phyloP scores from a whole-genome alignment of 2,888 invertebrate species.

The Phengaris alcon region DNA sequence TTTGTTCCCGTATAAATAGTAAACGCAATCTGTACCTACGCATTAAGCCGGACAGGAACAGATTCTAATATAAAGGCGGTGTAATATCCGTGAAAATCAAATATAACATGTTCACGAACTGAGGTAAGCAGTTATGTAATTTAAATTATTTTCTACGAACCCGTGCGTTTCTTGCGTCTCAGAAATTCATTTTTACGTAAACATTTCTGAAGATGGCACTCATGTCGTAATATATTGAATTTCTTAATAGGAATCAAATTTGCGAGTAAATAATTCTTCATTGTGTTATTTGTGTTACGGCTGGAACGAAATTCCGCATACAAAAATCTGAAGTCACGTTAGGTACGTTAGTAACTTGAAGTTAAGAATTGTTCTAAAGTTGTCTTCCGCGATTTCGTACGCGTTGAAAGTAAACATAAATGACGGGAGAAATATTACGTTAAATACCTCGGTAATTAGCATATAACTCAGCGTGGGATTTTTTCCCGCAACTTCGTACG shows the following conservation, averaged over 20 bases:
- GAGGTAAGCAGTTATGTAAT: conserved; percentile 17
- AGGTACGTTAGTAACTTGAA: too few relatives aligned
- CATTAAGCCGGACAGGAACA: conserved; percentile 20
- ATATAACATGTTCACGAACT: conserved; percentile 19
- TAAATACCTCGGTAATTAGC: too few relatives aligned
- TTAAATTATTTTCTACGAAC: conserved; percentile 13
- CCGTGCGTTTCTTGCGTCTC: not conserved
- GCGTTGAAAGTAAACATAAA: too few relatives aligned
- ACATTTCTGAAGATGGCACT: not conserved
- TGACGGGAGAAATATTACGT: too few relatives aligned
- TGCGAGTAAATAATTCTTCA: not conserved
- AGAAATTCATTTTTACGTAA: not conserved
- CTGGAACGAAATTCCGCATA: not conserved
- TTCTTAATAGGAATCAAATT: conserved; percentile 9
- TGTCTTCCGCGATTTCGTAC: too few relatives aligned
- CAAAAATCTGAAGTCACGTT: too few relatives aligned
- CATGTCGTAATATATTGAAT: conserved; percentile 14
- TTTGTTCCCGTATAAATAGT: conserved; percentile 15
- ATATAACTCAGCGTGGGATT: too few relatives aligned
- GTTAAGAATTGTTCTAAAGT: too few relatives aligned
- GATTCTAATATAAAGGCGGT: conserved; percentile 19
- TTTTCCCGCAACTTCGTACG: too few relatives aligned
- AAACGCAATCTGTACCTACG: conserved; percentile 18
- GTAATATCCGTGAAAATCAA: conserved; percentile 27
- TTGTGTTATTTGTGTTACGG: not conserved